A percentile compares a stretch with the other conserved stretches of the same genome.
These are phyloP conservation scores for Troides aeacus DNA, from an alignment of 2,888 invertebrate species.

Conservation along the genomic window DNA sequence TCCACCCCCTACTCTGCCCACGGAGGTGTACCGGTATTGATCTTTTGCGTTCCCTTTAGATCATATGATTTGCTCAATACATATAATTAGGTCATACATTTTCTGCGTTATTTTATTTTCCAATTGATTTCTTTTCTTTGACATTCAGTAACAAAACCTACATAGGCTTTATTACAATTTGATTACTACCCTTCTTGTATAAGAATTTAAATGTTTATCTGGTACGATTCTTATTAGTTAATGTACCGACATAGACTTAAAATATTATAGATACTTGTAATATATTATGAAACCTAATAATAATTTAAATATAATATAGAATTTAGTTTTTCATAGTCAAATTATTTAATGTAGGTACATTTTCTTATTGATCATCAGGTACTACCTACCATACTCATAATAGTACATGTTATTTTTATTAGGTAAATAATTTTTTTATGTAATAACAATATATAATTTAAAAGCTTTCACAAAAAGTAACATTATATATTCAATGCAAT, in stretches of 20 bases:
- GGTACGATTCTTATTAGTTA: not conserved
- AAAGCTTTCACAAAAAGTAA: no score
- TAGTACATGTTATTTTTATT: no score
- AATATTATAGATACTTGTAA: not conserved
- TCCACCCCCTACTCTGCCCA: slow-evolving; percentile 64
- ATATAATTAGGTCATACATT: slow-evolving; percentile 26
- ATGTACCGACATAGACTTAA: not conserved
- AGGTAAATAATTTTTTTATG: no score
- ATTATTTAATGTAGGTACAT: no score
- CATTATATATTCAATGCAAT: no score
- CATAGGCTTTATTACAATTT: not conserved
- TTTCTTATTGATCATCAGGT: no score
- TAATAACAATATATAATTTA: no score
- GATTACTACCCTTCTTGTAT: not conserved
- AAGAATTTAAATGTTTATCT: not conserved
- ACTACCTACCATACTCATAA: no score
- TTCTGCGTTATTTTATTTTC: not conserved
- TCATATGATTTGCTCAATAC: slow-evolving; percentile 53
- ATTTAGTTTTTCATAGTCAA: no score
- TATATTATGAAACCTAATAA: no score
- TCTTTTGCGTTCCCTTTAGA: slow-evolving; percentile 65
- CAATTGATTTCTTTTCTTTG: not conserved
- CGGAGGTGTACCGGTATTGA: slow-evolving; percentile 68
- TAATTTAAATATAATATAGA: no score
- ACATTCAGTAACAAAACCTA: slow-evolving; percentile 24